These are phyloP conservation scores for Silurus aristotelis DNA, from an alignment of 2,797 vertebrate species.

Conservation along the genomic window DNA sequence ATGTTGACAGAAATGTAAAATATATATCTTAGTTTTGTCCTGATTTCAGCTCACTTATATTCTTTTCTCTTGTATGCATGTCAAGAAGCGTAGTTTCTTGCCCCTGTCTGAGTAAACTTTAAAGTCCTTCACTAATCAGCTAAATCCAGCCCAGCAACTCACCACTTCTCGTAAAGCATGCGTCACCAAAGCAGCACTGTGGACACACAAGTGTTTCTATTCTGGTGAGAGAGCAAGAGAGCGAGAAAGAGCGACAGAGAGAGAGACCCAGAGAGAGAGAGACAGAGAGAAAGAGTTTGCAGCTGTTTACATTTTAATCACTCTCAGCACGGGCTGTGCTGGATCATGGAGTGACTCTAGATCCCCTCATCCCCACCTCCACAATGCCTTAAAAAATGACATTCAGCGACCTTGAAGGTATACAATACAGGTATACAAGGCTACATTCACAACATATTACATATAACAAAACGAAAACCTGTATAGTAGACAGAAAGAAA, in stretches of 20 bases:
- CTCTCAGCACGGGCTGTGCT: constrained; percentile 36
- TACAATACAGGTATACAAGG: neutral
- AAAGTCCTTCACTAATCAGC: constrained; percentile 61
- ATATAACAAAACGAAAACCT: neutral
- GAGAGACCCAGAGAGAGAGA: constrained; percentile 35
- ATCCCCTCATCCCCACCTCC: constrained; percentile 21
- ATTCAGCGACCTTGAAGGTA: constrained; percentile 57
- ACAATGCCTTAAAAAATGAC: constrained; percentile 54
- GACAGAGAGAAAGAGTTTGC: constrained; percentile 35
- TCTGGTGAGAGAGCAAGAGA: constrained; percentile 43
- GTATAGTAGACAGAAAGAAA: neutral
- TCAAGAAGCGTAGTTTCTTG: constrained; percentile 39
- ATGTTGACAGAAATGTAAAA: neutral
- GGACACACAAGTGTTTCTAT: constrained; percentile 57
- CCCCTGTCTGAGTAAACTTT: constrained; percentile 62
- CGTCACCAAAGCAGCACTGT: constrained; percentile 49
- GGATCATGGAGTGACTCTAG: constrained; percentile 29
- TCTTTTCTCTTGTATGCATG: constrained; percentile 38
- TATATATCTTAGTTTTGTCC: constrained; percentile 6
- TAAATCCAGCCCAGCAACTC: constrained; percentile 73
- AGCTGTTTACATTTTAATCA: constrained; percentile 47
- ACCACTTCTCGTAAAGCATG: constrained; percentile 56
- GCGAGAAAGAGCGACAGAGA: constrained; percentile 1
- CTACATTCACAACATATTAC: neutral
- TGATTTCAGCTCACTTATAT: constrained; percentile 13